Conservation (phyloP, 30 jellyfish, hydroid and myxozoan genomes). For the Chironex yamaguchii region DNA sequence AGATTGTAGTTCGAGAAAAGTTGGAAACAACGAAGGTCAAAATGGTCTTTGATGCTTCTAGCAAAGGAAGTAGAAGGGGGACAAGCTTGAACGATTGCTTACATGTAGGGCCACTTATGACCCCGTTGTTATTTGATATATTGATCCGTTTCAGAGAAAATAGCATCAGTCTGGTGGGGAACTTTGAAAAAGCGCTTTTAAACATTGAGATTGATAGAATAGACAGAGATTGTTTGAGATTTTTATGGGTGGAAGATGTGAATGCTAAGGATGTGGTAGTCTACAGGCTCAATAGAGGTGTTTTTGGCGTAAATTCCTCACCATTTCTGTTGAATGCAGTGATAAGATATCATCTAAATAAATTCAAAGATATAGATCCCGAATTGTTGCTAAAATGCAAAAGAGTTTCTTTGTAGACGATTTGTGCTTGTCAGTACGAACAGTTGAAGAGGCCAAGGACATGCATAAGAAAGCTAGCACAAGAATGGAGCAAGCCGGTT, state of each 20-base stretch:
- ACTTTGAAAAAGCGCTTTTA: background rate
- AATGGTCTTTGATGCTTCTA: slow-evolving; percentile 51
- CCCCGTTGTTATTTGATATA: slow-evolving; percentile 24
- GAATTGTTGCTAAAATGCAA: background rate
- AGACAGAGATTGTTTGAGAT: background rate
- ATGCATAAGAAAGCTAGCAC: slow-evolving; percentile 6
- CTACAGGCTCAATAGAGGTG: slow-evolving; percentile 38
- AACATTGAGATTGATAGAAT: background rate
- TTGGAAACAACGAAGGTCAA: slow-evolving; percentile 39
- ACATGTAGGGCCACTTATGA: slow-evolving; percentile 50
- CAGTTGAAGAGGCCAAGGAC: slow-evolving; percentile 8
- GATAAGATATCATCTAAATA: background rate
- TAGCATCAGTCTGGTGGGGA: slow-evolving; percentile 17
- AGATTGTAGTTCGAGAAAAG: slow-evolving; percentile 38
- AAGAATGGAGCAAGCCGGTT: background rate
- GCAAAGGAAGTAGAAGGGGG: slow-evolving; percentile 13
- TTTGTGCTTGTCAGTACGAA: background rate
- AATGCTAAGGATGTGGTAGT: slow-evolving; percentile 9
- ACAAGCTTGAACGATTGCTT: slow-evolving; percentile 54
- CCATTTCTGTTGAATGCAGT: background rate
- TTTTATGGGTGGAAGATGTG: slow-evolving; percentile 23
- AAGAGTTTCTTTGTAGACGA: slow-evolving; percentile 35
- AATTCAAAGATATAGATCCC: background rate
- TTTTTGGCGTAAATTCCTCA: slow-evolving; percentile 1
- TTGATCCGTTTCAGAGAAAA: too few species aligned